Percentiles rank a stretch among this genome's conserved stretches.
phyloP scores from a whole-genome alignment of 2,888 invertebrate species.

The Antheraea yamamai region DNA sequence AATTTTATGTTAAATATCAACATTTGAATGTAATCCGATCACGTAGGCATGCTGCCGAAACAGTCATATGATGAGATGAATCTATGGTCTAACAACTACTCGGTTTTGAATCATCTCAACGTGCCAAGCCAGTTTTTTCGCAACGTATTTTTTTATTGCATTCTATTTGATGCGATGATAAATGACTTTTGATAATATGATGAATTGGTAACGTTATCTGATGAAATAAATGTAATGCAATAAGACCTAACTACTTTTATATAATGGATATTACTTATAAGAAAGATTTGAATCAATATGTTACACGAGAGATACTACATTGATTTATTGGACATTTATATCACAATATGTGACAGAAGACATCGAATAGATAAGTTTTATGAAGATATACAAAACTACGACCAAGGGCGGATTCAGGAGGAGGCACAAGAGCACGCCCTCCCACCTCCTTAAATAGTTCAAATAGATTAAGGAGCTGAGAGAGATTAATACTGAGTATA shows the following conservation, averaged over 20 bases:
- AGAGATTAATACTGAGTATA: too few species aligned
- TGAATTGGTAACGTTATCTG: constrained; percentile 11
- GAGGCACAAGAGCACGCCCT: too few species aligned
- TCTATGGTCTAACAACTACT: constrained; percentile 20
- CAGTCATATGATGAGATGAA: constrained; percentile 16
- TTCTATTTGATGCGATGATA: constrained; percentile 19
- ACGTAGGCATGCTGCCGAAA: constrained; percentile 1
- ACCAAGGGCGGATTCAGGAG: too few species aligned
- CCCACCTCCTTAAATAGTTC: too few species aligned
- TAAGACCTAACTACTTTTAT: neutral
- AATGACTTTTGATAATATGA: constrained; percentile 20
- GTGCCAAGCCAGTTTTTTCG: constrained; percentile 16
- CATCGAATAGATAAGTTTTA: neutral
- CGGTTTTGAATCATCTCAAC: constrained; percentile 5
- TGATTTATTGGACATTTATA: neutral
- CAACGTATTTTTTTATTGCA: constrained; percentile 12
- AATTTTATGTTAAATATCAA: neutral
- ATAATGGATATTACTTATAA: neutral
- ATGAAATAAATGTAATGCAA: constrained; percentile 17
- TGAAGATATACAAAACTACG: neutral
- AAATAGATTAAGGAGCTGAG: too few species aligned
- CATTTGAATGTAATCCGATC: neutral
- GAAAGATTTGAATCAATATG: neutral
- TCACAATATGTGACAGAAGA: neutral
- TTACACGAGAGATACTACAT: neutral